These are phyloP conservation scores for Pituophis catenifer DNA, from an alignment of 2,113 vertebrate species.

Conservation along the genomic window DNA sequence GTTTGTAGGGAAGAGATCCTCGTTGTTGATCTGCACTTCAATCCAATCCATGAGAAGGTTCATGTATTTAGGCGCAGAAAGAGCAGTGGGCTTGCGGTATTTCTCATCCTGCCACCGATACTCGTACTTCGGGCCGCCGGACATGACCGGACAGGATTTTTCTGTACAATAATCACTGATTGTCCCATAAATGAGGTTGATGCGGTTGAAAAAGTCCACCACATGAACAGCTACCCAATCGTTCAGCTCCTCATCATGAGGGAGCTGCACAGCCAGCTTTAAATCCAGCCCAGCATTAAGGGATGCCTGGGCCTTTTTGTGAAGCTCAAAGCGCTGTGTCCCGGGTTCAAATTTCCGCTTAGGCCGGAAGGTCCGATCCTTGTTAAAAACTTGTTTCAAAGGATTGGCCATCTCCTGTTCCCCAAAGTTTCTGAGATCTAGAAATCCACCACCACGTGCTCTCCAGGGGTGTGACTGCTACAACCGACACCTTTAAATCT, in stretches of 20 bases:
- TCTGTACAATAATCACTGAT: slow-evolving; percentile 93
- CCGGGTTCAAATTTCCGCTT: slow-evolving; percentile 98
- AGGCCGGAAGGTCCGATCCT: slow-evolving; percentile 96
- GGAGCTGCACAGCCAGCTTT: slow-evolving; percentile 90
- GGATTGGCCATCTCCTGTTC: slow-evolving; percentile 80
- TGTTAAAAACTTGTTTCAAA: slow-evolving; percentile 96
- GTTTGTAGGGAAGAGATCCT: slow-evolving; percentile 92
- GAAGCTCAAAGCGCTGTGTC: slow-evolving; percentile 93
- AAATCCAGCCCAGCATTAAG: slow-evolving; percentile 93
- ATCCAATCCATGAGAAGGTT: slow-evolving; percentile 98
- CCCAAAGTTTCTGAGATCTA: background rate
- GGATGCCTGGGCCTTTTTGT: slow-evolving; percentile 95
- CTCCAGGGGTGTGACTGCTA: background rate
- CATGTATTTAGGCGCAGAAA: slow-evolving; percentile 93
- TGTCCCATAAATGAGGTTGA: slow-evolving; percentile 98
- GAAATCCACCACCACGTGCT: background rate
- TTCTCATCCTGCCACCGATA: slow-evolving; percentile 96
- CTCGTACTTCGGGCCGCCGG: slow-evolving; percentile 92
- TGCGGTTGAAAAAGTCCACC: slow-evolving; percentile 98
- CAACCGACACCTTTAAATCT: slow-evolving; percentile 36
- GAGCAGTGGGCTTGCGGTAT: slow-evolving; percentile 88
- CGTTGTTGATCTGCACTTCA: slow-evolving; percentile 96
- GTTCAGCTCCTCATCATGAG: slow-evolving; percentile 85
- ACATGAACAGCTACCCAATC: slow-evolving; percentile 98
- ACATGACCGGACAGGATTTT: slow-evolving; percentile 91